Evolutionary conservation across 2,888 invertebrate genomes (phyloP).

Genomic region (Melikaiella ostensackeni): DNA sequence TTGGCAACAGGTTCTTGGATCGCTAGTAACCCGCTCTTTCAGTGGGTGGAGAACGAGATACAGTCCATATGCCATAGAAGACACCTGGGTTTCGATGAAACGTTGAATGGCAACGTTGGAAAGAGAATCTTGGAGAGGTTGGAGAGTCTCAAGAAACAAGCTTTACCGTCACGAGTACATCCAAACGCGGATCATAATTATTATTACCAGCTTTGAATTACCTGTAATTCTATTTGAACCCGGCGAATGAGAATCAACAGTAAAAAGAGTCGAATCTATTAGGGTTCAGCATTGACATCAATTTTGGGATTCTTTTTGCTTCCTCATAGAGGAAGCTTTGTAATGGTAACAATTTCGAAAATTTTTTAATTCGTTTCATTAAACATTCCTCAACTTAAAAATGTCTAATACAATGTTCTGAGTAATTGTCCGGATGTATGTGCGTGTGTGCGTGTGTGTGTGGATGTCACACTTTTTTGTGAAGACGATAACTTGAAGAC

Average conservation of each 20-base stretch:
- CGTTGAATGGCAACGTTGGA: conserved; percentile 65
- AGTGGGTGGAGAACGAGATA: conserved; percentile 72
- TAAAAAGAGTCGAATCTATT: background rate
- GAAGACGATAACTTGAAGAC: too few relatives aligned
- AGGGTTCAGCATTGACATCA: background rate
- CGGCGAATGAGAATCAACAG: background rate
- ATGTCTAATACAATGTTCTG: too few relatives aligned
- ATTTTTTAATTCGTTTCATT: too few relatives aligned
- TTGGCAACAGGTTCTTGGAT: conserved; percentile 70
- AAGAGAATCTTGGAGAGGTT: conserved; percentile 29
- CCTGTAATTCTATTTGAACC: background rate
- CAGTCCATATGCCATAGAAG: conserved; percentile 65
- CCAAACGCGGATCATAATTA: conserved; percentile 6
- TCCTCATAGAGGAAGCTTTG: too few relatives aligned
- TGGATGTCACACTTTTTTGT: too few relatives aligned
- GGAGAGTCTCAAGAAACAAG: conserved; percentile 39
- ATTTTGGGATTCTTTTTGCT: background rate
- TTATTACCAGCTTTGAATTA: conserved; percentile 26
- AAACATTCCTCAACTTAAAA: too few relatives aligned
- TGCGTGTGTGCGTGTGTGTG: too few relatives aligned
- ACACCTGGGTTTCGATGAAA: conserved; percentile 67
- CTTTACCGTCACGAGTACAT: conserved; percentile 41
- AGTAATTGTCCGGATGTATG: too few relatives aligned
- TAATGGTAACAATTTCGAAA: too few relatives aligned
- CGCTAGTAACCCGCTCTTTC: conserved; percentile 66